phyloP scores from a whole-genome alignment of 2,797 vertebrate genomes.

The Tokudaia muenninki region DNA sequence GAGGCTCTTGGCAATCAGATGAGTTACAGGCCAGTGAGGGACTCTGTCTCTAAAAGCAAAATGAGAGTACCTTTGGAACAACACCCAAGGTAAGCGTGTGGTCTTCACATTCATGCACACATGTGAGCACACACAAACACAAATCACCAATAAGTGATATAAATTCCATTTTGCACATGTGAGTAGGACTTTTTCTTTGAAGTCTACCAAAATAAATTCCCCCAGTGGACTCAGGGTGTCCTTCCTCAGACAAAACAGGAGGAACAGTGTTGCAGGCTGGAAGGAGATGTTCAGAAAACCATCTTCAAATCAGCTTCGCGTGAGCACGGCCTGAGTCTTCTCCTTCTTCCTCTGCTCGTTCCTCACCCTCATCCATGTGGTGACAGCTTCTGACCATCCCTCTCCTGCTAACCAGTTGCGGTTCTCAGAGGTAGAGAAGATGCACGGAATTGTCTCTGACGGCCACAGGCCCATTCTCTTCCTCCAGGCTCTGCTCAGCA shows the following conservation, averaged over 20 bases:
- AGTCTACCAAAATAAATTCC: not conserved
- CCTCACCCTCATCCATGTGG: not conserved
- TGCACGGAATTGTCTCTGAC: fast-evolving
- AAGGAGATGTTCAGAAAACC: not conserved
- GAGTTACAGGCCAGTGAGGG: not conserved
- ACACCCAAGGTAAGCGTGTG: not conserved
- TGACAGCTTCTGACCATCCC: not conserved
- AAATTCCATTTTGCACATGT: not conserved
- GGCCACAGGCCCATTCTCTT: not conserved
- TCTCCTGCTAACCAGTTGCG: not conserved
- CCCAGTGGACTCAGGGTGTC: no score
- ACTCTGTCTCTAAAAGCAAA: not conserved
- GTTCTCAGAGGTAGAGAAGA: not conserved
- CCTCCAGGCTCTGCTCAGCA: not conserved
- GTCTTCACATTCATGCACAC: not conserved
- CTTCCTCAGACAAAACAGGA: not conserved
- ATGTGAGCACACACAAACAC: not conserved
- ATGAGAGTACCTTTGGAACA: not conserved
- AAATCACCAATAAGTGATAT: not conserved
- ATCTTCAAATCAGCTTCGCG: not conserved
- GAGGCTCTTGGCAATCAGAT: no score
- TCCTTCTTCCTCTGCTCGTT: not conserved
- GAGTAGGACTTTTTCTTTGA: not conserved
- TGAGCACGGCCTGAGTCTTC: fast-evolving
- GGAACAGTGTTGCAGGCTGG: fast-evolving